A percentile compares a stretch with the other conserved stretches of the same genome.
phyloP scores from a whole-genome alignment of 2,113 vertebrate species.

The Cyphomyrus discorhynchus region DNA sequence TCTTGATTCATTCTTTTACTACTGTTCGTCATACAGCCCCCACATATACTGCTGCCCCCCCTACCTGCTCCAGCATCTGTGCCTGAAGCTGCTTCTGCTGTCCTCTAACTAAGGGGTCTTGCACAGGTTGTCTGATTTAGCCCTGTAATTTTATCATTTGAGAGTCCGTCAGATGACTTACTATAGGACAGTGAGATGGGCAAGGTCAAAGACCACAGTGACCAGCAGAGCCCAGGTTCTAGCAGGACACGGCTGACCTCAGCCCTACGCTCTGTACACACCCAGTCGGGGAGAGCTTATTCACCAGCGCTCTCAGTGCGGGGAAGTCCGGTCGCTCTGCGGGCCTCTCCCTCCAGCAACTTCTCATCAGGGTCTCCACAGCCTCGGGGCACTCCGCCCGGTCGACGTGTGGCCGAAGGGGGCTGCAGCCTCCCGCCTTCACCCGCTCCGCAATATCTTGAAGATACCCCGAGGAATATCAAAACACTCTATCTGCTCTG shows the following conservation, averaged over 20 bases:
- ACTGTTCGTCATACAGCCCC: not conserved
- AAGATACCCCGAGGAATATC: not conserved
- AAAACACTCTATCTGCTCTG: not conserved
- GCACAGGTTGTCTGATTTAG: not conserved
- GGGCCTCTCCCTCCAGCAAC: conserved; percentile 39
- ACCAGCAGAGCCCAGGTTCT: not conserved
- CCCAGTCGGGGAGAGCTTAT: conserved; percentile 34
- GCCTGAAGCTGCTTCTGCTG: not conserved
- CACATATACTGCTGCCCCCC: not conserved
- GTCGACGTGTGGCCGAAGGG: conserved; percentile 31
- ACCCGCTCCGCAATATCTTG: conserved; percentile 33
- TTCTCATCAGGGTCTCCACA: conserved; percentile 31
- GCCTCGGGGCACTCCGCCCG: conserved; percentile 22
- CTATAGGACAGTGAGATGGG: not conserved
- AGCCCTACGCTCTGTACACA: not conserved
- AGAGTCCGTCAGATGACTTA: not conserved
- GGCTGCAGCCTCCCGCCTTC: conserved; percentile 18
- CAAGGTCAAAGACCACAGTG: not conserved
- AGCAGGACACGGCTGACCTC: not conserved
- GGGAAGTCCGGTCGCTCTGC: conserved; percentile 39
- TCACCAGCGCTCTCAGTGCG: conserved; percentile 31
- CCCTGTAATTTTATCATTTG: not conserved
- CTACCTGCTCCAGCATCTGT: not conserved
- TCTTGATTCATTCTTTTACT: not conserved
- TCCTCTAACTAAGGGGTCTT: not conserved